Evolutionary conservation across 2,113 vertebrate genomes (phyloP).

Genomic region (Apodemus speciosus): DNA sequence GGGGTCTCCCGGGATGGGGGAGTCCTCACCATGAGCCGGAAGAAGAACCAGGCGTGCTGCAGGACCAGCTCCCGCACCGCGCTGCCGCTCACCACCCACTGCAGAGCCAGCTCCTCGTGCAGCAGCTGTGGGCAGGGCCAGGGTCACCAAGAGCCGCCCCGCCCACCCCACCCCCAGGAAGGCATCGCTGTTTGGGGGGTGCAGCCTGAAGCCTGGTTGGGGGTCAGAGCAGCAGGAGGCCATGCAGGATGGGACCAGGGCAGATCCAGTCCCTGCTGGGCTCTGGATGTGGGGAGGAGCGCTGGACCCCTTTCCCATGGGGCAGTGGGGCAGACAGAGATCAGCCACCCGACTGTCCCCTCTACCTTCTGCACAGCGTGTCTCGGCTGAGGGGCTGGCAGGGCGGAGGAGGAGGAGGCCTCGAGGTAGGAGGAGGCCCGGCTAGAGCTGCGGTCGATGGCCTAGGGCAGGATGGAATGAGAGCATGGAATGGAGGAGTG

Average conservation of each 20-base stretch:
- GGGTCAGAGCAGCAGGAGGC: slow-evolving; percentile 1
- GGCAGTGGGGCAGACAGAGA: background rate
- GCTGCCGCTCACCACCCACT: slow-evolving; percentile 94
- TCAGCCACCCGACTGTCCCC: background rate
- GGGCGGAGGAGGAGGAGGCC: slow-evolving; percentile 86
- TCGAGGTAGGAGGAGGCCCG: slow-evolving; percentile 94
- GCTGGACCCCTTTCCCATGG: background rate
- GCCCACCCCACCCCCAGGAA: background rate
- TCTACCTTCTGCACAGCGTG: slow-evolving; percentile 93
- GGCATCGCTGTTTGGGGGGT: background rate
- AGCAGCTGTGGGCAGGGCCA: slow-evolving; percentile 83
- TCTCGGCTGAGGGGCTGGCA: slow-evolving; percentile 85
- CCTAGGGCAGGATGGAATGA: slow-evolving; percentile 82
- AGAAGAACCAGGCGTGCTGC: slow-evolving; percentile 95
- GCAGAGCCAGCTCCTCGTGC: slow-evolving; percentile 92
- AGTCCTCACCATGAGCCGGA: slow-evolving; percentile 91
- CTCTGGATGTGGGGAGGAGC: background rate
- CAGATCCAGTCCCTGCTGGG: background rate
- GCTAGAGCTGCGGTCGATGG: slow-evolving; percentile 88
- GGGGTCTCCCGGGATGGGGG: background rate
- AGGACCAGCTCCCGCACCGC: slow-evolving; percentile 89
- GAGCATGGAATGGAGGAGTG: slow-evolving; percentile 46
- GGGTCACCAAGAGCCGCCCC: background rate
- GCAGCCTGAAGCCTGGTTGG: background rate
- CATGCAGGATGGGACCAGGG: slow-evolving; percentile 20